Percentiles rank a stretch among this genome's conserved stretches.
Evolutionary conservation across 2,113 vertebrate genomes (phyloP).

Genomic region (Parus major): DNA sequence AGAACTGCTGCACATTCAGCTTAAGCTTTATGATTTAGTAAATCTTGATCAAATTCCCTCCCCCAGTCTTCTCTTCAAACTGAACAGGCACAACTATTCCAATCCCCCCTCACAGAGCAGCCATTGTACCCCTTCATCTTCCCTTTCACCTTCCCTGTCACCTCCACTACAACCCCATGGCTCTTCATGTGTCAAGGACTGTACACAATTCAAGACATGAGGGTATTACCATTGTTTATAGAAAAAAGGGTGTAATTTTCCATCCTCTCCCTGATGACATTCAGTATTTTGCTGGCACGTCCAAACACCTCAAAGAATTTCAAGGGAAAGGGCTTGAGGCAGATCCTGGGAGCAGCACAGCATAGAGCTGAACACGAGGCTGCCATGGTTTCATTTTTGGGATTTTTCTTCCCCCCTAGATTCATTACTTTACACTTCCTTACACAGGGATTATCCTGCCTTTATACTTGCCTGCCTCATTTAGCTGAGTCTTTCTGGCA

Average conservation of each 20-base stretch:
- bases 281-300: neutral
- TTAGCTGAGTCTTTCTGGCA: neutral
- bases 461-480: neutral
- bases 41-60: neutral
- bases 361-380: neutral
- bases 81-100: neutral
- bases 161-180: neutral
- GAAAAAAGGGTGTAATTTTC: neutral
- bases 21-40: neutral
- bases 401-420: fast-evolving
- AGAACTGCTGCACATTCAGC: neutral
- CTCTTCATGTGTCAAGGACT: neutral
- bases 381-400: neutral
- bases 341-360: neutral
- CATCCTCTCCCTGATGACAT: neutral
- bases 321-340: neutral
- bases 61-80: neutral
- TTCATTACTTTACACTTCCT: neutral
- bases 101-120: neutral
- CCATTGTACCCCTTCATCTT: neutral
- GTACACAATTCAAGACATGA: neutral
- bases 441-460: neutral
- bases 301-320: neutral
- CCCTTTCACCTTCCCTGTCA: neutral
- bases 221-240: neutral